Percentiles rank a stretch among this genome's conserved stretches.
phyloP scores from a whole-genome alignment of 2,888 invertebrate species.

The Nezara viridula region DNA sequence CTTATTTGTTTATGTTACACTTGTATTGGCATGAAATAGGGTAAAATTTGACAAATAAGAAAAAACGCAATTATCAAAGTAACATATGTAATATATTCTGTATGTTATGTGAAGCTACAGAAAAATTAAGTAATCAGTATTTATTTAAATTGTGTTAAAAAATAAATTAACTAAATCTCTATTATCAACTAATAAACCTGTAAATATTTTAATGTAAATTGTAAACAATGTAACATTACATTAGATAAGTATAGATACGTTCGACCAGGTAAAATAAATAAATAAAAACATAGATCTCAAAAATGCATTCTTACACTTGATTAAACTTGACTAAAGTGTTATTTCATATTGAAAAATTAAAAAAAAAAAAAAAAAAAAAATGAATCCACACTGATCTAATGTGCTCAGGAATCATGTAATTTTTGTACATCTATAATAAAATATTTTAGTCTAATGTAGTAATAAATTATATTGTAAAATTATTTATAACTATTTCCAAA shows the following conservation, averaged over 20 bases:
- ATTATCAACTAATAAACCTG: conserved; percentile 49
- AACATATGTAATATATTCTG: conserved; percentile 56
- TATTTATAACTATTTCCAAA: conserved; percentile 5
- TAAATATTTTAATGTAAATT: conserved; percentile 37
- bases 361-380: neutral
- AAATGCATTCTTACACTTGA: conserved; percentile 9
- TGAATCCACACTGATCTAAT: conserved; percentile 37
- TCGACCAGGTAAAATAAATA: conserved; percentile 31
- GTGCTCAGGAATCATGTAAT: conserved; percentile 30
- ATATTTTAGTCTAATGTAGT: neutral
- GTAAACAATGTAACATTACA: conserved; percentile 44
- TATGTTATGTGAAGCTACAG: conserved; percentile 53
- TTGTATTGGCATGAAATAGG: neutral
- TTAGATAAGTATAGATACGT: conserved; percentile 30
- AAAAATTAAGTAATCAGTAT: conserved; percentile 50
- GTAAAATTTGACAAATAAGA: neutral
- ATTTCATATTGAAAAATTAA: neutral
- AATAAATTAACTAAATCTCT: conserved; percentile 52
- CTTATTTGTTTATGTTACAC: no score
- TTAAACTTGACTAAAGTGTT: neutral
- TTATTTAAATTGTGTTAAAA: conserved; percentile 50
- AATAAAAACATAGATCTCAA: conserved; percentile 29
- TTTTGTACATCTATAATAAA: conserved; percentile 39
- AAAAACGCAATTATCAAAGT: conserved; percentile 41
- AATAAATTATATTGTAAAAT: conserved; percentile 25